These are phyloP conservation scores for Mionectes macconnelli DNA, from an alignment of 2,113 vertebrate species.

Conservation along the genomic window DNA sequence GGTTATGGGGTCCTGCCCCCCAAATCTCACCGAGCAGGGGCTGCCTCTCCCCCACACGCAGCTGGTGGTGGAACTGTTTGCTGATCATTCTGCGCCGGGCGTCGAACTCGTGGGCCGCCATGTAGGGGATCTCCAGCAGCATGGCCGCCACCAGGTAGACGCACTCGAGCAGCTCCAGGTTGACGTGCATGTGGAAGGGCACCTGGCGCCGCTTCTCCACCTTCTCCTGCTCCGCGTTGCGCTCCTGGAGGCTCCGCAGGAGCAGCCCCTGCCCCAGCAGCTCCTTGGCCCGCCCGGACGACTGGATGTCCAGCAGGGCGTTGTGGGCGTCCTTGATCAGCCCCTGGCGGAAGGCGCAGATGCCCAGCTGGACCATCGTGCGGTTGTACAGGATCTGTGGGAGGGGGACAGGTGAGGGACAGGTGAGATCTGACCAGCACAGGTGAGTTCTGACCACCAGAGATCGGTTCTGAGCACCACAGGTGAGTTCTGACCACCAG, in stretches of 20 bases:
- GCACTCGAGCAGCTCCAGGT: neutral
- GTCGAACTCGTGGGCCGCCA: neutral
- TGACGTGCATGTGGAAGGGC: neutral
- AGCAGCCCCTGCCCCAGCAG: neutral
- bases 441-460: no score
- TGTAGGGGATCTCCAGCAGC: neutral
- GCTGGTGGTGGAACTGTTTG: neutral
- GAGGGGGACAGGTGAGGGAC: no score
- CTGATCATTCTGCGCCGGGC: neutral
- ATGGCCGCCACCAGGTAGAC: neutral
- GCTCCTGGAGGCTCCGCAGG: neutral
- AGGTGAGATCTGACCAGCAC: no score
- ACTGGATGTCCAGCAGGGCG: neutral
- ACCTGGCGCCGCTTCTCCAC: neutral
- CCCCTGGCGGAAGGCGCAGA: neutral
- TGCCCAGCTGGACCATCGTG: neutral
- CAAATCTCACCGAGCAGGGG: neutral
- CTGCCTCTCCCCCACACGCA: neutral
- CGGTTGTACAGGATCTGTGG: neutral
- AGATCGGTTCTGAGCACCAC: no score
- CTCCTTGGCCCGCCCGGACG: neutral
- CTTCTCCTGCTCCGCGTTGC: neutral
- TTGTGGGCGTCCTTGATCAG: neutral
- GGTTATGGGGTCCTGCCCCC: no score
- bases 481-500: no score